These are phyloP conservation scores for Eucidaris tribuloides DNA, from an alignment of 35 echinoderm and acorn worm species.

Conservation along the genomic window DNA sequence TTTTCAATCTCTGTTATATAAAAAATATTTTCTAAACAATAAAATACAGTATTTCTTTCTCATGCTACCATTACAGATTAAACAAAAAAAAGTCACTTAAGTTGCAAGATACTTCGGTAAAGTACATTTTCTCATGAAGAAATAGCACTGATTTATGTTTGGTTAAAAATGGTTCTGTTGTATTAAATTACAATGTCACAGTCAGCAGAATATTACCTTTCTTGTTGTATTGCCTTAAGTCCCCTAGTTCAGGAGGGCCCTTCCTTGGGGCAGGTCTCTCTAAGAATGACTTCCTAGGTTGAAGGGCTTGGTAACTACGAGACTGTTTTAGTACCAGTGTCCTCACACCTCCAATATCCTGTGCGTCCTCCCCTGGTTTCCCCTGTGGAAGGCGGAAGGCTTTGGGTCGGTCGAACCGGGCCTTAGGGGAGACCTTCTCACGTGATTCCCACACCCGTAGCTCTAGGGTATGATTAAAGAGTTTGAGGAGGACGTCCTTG, in stretches of 20 bases:
- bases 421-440: conserved; percentile 83
- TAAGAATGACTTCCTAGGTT: conserved; percentile 85
- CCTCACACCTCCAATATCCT: conserved; percentile 87
- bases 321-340: conserved; percentile 97
- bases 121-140: no score
- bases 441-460: conserved; percentile 83
- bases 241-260: conserved; percentile 67
- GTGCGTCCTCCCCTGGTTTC: conserved; percentile 87
- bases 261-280: conserved; percentile 86
- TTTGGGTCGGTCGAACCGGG: conserved; percentile 87
- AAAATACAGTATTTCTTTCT: no score
- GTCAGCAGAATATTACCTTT: conserved; percentile 82
- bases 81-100: no score
- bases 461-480: conserved; percentile 90
- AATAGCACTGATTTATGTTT: no score
- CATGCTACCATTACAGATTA: no score
- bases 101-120: no score
- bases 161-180: no score
- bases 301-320: conserved; percentile 82
- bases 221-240: conserved; percentile 75
- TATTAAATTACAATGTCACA: no score
- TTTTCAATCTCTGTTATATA: no score
- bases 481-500: conserved; percentile 85
- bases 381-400: conserved; percentile 91
- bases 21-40: no score